Evolutionary conservation across 2,113 vertebrate species (phyloP).

Genomic region (Limnothrissa miodon): DNA sequence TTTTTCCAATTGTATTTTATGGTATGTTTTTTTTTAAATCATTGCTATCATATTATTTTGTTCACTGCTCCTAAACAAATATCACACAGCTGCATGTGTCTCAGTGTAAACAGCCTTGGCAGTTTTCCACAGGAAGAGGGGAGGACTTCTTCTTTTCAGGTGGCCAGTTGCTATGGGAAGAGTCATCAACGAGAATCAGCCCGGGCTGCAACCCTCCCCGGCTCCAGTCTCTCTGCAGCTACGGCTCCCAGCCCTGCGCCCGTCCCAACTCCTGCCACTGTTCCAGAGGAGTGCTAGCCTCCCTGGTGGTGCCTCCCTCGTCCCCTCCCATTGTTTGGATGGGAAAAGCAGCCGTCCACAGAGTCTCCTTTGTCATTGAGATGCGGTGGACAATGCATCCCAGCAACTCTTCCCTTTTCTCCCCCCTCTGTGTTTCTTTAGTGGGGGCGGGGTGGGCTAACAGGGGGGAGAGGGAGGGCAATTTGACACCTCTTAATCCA

Average conservation of each 20-base stretch:
- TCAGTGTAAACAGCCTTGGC: neutral
- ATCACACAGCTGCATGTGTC: neutral
- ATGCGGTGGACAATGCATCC: constrained; percentile 42
- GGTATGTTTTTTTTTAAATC: neutral
- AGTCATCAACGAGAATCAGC: neutral
- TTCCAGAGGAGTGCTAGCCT: neutral
- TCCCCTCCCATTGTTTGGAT: constrained; percentile 33
- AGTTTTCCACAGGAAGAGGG: neutral
- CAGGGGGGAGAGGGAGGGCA: constrained; percentile 6
- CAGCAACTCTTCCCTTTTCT: constrained; percentile 19
- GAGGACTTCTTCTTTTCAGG: neutral
- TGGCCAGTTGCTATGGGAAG: neutral
- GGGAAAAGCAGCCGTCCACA: constrained; percentile 36
- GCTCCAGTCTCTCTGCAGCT: neutral
- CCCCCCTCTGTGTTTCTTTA: constrained; percentile 6
- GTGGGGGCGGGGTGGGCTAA: neutral
- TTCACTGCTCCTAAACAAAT: neutral
- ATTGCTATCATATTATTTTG: neutral
- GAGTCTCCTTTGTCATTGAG: constrained; percentile 52
- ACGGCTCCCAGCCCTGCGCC: neutral
- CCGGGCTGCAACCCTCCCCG: neutral
- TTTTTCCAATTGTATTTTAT: neutral
- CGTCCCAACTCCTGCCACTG: neutral
- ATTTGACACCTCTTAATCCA: constrained; percentile 47
- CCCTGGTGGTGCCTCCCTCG: constrained; percentile 25